These are phyloP conservation scores for Pipistrellus nathusii DNA, from an alignment of 2,797 vertebrate species.

Conservation along the genomic window DNA sequence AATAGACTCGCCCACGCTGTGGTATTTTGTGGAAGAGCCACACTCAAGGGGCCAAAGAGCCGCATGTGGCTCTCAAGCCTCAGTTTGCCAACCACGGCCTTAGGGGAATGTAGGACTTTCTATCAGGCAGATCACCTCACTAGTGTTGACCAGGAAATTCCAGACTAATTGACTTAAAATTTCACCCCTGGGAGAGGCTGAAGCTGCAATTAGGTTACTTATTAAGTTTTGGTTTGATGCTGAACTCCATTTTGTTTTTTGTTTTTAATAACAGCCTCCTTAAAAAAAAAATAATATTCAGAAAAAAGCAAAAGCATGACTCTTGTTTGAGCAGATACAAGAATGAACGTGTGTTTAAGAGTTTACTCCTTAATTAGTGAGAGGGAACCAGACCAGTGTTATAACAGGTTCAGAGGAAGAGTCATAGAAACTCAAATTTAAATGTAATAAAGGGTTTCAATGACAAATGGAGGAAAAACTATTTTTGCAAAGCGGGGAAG, in stretches of 20 bases:
- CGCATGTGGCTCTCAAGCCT: no score
- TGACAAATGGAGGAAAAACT: constrained; percentile 28
- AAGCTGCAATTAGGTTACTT: not conserved
- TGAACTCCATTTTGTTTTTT: not conserved
- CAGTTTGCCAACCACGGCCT: no score
- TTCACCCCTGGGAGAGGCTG: not conserved
- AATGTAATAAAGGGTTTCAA: constrained; percentile 12
- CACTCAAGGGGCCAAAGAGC: no score
- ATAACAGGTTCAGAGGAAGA: constrained; percentile 17
- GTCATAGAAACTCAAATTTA: constrained; percentile 8
- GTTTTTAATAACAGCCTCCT: not conserved
- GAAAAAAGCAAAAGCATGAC: not conserved
- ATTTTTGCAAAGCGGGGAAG: not conserved
- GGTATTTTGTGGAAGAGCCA: no score
- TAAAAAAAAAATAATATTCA: constrained; percentile 2
- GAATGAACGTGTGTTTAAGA: not conserved
- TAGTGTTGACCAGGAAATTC: not conserved
- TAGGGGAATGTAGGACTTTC: no score
- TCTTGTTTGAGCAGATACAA: not conserved
- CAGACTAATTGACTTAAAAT: not conserved
- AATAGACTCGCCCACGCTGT: no score
- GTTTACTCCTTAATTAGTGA: not conserved
- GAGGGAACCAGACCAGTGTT: not conserved
- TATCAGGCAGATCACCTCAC: not conserved
- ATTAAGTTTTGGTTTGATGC: not conserved